phyloP scores from a whole-genome alignment of 2,888 invertebrate genomes.

The Proisotoma minuta region DNA sequence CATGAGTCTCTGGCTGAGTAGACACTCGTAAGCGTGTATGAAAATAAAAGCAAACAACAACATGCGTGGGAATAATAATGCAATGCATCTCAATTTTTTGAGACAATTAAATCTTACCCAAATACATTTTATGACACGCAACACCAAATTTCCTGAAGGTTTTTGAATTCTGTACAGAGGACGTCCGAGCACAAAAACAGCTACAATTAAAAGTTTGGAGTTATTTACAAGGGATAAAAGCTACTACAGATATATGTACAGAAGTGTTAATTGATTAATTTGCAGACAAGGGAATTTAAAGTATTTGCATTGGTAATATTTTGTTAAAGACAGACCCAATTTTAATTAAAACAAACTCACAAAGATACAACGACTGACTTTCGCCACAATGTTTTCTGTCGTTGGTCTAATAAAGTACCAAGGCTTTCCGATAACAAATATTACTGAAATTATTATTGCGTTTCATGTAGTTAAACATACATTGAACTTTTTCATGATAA shows the following conservation, averaged over 20 bases:
- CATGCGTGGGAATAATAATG: too few species aligned
- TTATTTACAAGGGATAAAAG: not conserved
- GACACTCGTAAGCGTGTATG: too few species aligned
- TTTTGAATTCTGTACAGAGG: slow-evolving; percentile 68
- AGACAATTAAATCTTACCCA: slow-evolving; percentile 62
- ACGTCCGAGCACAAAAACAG: slow-evolving; percentile 71
- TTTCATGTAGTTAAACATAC: not conserved
- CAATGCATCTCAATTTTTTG: too few species aligned
- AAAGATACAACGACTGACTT: slow-evolving; percentile 64
- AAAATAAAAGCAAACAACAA: too few species aligned
- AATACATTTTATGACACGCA: slow-evolving; percentile 70
- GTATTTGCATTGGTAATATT: too few species aligned
- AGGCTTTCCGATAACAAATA: slow-evolving; percentile 66
- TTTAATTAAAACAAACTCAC: slow-evolving; percentile 55
- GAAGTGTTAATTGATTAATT: not conserved
- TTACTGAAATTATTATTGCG: slow-evolving; percentile 55
- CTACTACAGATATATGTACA: not conserved
- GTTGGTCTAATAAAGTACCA: slow-evolving; percentile 68
- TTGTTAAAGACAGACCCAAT: too few species aligned
- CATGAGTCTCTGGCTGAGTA: too few species aligned
- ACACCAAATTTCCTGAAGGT: slow-evolving; percentile 77
- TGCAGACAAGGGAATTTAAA: not conserved
- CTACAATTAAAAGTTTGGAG: not conserved
- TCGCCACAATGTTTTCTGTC: slow-evolving; percentile 66
- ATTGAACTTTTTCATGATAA: not conserved